Evolutionary conservation across 2,888 invertebrate genomes (phyloP).

Genomic region (Synergus japonicus): DNA sequence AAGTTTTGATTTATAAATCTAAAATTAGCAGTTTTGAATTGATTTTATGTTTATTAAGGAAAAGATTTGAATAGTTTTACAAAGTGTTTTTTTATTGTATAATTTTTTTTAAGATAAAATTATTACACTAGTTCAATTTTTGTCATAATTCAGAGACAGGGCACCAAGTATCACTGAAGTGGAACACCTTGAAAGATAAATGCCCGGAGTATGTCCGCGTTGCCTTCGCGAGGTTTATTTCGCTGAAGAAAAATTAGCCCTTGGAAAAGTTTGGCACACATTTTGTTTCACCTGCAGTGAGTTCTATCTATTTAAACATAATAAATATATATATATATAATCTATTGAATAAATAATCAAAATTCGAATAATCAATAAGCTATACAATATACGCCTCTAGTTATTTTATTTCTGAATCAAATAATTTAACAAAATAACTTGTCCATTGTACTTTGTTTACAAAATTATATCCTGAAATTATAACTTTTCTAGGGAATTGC

Average conservation of each 20-base stretch:
- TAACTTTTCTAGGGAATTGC: slow-evolving; percentile 68
- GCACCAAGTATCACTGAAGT: not conserved
- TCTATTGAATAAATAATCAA: not conserved
- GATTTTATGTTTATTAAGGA: not conserved
- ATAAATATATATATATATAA: not conserved
- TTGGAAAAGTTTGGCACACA: slow-evolving; percentile 74
- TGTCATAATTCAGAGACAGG: not conserved
- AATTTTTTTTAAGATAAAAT: not conserved
- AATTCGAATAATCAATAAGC: not conserved
- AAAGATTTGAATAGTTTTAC: not conserved
- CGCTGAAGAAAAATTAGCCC: slow-evolving; percentile 72
- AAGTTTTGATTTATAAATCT: not conserved
- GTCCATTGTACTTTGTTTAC: not conserved
- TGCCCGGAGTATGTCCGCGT: slow-evolving; percentile 72
- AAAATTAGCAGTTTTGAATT: not conserved
- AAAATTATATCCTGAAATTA: not conserved
- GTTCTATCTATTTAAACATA: not conserved
- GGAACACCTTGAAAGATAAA: slow-evolving; percentile 54
- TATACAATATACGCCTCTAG: too few relatives aligned
- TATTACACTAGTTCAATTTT: not conserved
- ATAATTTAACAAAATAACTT: not conserved
- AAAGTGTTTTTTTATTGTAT: not conserved
- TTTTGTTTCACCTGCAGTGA: slow-evolving; percentile 71
- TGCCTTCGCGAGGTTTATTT: slow-evolving; percentile 74
- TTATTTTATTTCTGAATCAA: not conserved